phyloP scores from a whole-genome alignment of 2,797 vertebrate genomes.

The Hypotaenidia okinawae region DNA sequence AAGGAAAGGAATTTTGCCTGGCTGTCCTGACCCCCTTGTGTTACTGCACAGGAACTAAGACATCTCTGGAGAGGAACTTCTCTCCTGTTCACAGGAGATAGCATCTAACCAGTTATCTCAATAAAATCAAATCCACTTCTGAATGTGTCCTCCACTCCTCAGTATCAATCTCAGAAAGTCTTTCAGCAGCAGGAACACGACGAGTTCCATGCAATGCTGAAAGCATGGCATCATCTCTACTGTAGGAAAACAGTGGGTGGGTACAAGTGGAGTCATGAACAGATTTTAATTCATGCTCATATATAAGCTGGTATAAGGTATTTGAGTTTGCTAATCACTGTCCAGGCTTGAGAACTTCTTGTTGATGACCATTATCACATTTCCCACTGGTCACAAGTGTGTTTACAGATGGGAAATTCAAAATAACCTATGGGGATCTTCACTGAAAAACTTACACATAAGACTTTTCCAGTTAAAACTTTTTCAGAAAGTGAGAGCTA shows the following conservation, averaged over 20 bases:
- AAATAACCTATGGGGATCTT: neutral
- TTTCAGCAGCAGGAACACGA: neutral
- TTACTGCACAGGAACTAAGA: neutral
- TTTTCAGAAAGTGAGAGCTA: neutral
- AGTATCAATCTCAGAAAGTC: neutral
- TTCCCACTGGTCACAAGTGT: neutral
- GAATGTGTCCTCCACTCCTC: rapidly evolving
- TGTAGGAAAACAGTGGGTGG: neutral
- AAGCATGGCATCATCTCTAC: neutral
- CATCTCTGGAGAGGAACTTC: neutral
- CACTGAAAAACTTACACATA: neutral
- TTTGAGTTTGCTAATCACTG: neutral
- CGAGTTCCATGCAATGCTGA: neutral
- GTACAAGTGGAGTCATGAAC: neutral
- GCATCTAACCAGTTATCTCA: neutral
- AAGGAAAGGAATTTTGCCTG: neutral
- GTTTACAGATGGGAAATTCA: neutral
- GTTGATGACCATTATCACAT: neutral
- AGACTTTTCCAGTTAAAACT: neutral
- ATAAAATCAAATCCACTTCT: neutral
- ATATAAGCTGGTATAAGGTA: neutral
- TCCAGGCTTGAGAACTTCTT: neutral
- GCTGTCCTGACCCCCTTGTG: rapidly evolving
- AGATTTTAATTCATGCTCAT: neutral
- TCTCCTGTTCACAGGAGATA: neutral